Evolutionary conservation across 2,113 vertebrate species (phyloP).

Genomic region (human (Homo sapiens)): DNA sequence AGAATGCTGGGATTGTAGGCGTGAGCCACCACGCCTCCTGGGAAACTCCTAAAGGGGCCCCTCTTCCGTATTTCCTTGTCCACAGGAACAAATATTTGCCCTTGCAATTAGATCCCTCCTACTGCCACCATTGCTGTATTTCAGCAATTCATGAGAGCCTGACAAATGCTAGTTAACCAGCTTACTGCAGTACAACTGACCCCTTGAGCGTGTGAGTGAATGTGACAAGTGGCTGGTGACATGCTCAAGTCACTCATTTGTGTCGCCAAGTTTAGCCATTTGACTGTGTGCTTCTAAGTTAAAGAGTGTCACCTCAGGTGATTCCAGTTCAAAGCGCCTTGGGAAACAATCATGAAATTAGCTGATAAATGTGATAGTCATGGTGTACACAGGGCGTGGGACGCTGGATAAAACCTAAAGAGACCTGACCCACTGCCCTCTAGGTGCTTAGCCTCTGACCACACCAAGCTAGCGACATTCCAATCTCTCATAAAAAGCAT

Average conservation of each 20-base stretch:
- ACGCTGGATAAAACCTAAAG: neutral
- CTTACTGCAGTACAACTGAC: neutral
- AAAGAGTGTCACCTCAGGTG: neutral
- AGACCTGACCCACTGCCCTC: neutral
- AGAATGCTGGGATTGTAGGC: no score
- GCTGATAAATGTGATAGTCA: neutral
- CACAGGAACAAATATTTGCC: neutral
- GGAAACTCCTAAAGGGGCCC: neutral
- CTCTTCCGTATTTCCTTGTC: neutral
- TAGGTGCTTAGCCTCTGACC: neutral
- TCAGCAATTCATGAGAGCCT: constrained; percentile 17
- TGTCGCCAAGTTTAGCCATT: neutral
- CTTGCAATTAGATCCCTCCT: neutral
- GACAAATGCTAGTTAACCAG: neutral
- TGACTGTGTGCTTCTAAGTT: neutral
- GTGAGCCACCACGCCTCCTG: no score
- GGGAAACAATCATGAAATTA: neutral
- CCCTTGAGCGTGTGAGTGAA: constrained; percentile 6
- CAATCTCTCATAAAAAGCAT: neutral
- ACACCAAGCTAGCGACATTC: neutral
- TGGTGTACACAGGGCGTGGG: fast-evolving
- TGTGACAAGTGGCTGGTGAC: constrained; percentile 47
- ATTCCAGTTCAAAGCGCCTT: neutral
- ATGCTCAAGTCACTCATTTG: neutral
- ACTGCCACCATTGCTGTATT: neutral